These are phyloP conservation scores for Rissa tridactyla DNA, from an alignment of 2,113 vertebrate genomes.

Conservation along the genomic window DNA sequence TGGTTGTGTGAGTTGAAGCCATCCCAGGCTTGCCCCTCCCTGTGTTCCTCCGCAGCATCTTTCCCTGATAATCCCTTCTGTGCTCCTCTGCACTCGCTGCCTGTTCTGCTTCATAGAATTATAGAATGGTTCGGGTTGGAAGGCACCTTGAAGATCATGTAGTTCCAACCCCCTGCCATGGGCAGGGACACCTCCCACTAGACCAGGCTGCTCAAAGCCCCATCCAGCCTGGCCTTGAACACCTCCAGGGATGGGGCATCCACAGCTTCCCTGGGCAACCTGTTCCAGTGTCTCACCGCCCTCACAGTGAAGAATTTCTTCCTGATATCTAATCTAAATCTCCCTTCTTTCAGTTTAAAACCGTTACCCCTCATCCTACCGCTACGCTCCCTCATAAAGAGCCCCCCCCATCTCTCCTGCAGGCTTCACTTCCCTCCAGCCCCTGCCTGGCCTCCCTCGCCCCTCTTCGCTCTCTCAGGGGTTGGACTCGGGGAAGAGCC, in stretches of 20 bases:
- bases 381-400: background rate
- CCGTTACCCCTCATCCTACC: background rate
- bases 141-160: background rate
- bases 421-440: background rate
- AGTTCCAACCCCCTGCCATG: background rate
- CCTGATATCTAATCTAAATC: background rate
- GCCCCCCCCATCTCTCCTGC: background rate
- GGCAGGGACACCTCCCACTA: background rate
- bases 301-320: background rate
- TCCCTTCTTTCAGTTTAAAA: background rate
- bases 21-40: background rate
- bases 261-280: background rate
- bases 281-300: background rate
- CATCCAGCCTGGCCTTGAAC: background rate
- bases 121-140: background rate
- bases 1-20: background rate
- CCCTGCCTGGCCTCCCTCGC: background rate
- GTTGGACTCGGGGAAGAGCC: background rate
- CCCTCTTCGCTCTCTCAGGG: background rate
- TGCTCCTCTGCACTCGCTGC: accelerated
- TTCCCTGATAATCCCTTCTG: accelerated
- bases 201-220: background rate
- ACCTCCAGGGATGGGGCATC: background rate
- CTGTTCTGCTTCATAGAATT: background rate
- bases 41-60: accelerated